Base-by-base conservation (phyloP, 2,113 vertebrate species). In the Hoplias malabaricus region DNA sequence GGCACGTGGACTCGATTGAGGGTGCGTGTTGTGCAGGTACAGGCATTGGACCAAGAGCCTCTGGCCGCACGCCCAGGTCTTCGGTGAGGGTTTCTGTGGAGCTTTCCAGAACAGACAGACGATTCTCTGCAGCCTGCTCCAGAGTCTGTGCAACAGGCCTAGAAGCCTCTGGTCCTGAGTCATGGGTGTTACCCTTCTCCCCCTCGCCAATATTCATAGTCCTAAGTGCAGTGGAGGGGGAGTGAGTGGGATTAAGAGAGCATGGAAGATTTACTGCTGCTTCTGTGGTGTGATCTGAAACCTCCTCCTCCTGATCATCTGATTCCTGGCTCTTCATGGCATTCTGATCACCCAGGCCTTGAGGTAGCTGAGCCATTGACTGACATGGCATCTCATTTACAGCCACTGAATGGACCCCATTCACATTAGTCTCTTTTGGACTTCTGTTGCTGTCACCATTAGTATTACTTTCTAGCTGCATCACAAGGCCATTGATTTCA, bases 71-170 rank as follows among this genome's bases (percentile, higher is more conserved):
- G 69, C 87, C 88, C 69, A 90, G 92, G 0, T 87, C 93, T 81
- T 97, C 96, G 0, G 92, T 94, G 79, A 97, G 87, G 78, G 93
- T 92, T 88, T 96, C 96, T 0, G 95, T 92, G 54, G 95, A 96
- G 69, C 93, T 95, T 50, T 95, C 96, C 38, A 91, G 80, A 14
- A 91, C 87, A 34, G 95, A 93, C 57, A 86, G 84, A 78, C 88
- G 89, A 42, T 89, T 90, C 80, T 94, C 94, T 33, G 43, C 53
- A 19, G 75, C 69, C 1, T 59, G 82, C 73, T 88, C 87, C 71
- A 75, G 78, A 50, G 76, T 62, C 53, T 89, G 84, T 42, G 89
- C 12, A 80, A 84, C 0, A 46, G 11, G 27, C 69, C 23, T 36
- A 34, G 40, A 56, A 43, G 85, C 85, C 21, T 42, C 74, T 14